Conservation (phyloP, 2,797 vertebrate species). For the Syngnathus acus region DNA sequence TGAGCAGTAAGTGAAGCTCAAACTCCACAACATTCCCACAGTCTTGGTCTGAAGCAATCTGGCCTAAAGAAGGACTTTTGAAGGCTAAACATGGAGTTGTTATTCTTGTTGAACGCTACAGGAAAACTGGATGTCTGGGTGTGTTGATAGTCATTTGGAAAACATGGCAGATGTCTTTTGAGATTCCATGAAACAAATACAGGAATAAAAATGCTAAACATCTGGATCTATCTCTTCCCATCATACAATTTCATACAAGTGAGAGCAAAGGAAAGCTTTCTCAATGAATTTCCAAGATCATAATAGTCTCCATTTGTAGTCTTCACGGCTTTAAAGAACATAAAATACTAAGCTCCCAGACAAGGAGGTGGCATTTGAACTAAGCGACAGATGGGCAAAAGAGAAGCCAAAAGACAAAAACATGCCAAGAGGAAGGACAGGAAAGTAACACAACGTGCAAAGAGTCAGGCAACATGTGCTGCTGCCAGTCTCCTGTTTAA, state of each 20-base stretch:
- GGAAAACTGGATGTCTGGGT: conserved; percentile 10
- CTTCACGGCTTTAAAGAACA: conserved; percentile 4
- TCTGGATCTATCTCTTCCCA: background rate
- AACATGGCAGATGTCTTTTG: background rate
- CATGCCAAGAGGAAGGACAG: conserved; percentile 20
- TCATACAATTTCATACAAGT: background rate
- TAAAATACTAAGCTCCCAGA: conserved; percentile 6
- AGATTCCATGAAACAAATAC: too few relatives aligned
- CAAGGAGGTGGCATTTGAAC: conserved; percentile 5
- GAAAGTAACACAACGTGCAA: conserved; percentile 30
- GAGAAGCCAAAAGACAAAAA: conserved; percentile 21
- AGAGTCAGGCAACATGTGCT: conserved; percentile 59
- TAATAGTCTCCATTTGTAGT: background rate
- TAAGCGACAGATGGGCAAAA: conserved; percentile 24
- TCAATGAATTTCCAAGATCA: conserved; percentile 6
- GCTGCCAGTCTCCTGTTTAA: conserved; percentile 71
- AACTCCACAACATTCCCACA: conserved; percentile 49
- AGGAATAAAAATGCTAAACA: too few relatives aligned
- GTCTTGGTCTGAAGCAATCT: conserved; percentile 14
- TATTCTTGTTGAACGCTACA: conserved; percentile 33
- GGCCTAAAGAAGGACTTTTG: conserved; percentile 38
- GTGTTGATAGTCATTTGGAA: conserved; percentile 6
- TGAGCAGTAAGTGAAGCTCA: conserved; percentile 22
- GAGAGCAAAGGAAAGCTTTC: background rate
- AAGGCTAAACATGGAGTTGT: conserved; percentile 48